Conservation (phyloP, 2,113 vertebrate species). For the Manacus vitellinus region DNA sequence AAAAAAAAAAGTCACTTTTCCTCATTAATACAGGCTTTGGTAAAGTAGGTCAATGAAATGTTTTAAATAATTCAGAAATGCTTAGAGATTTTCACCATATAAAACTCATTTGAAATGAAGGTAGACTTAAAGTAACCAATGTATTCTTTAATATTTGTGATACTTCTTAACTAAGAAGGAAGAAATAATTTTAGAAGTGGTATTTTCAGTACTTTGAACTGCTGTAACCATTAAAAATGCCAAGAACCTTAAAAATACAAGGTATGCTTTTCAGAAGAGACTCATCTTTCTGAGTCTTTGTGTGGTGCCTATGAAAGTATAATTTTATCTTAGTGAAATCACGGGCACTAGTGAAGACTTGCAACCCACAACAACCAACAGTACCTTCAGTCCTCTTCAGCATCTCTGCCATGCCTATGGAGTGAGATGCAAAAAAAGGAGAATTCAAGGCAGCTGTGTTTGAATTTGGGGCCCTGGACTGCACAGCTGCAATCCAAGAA, state of each 20-base stretch:
- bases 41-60: neutral
- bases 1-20: neutral
- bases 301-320: neutral
- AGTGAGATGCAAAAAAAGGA: neutral
- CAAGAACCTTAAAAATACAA: neutral
- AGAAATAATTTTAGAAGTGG: neutral
- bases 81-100: slow-evolving; percentile 10
- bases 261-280: neutral
- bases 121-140: neutral
- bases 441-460: neutral
- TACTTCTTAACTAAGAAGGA: neutral
- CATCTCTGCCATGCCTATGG: neutral
- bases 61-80: slow-evolving; percentile 18
- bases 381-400: neutral
- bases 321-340: neutral
- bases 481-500: neutral
- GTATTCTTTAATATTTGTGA: neutral
- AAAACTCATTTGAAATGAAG: neutral
- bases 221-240: neutral
- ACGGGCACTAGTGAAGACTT: neutral
- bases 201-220: neutral
- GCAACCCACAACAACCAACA: neutral
- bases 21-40: neutral
- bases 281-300: neutral
- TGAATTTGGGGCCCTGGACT: neutral